These are phyloP conservation scores for Plectropomus leopardus DNA, from an alignment of 2,113 vertebrate species.

Conservation along the genomic window DNA sequence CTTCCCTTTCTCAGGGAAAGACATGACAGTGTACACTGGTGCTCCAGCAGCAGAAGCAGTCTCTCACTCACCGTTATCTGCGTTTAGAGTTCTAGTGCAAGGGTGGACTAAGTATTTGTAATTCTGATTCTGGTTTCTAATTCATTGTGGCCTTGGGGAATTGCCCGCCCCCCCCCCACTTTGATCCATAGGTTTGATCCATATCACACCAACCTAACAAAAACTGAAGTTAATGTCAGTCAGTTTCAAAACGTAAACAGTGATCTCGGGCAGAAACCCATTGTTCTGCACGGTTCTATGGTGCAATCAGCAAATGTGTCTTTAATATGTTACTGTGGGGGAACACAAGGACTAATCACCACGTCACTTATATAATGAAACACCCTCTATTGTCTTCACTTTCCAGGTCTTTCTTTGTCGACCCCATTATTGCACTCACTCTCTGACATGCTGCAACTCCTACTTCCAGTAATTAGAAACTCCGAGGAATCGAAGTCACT, in stretches of 20 bases:
- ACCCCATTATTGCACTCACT: slow-evolving; percentile 47
- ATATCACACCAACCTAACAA: slow-evolving; percentile 18
- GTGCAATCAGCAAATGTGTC: slow-evolving; percentile 16
- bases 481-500: slow-evolving; percentile 47
- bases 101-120: no score
- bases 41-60: no score
- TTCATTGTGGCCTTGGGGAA: no score
- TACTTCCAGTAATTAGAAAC: slow-evolving; percentile 61
- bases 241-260: slow-evolving; percentile 18
- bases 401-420: slow-evolving; percentile 32
- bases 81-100: no score
- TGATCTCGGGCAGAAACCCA: slow-evolving; percentile 2
- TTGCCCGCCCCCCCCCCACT: no score
- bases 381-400: slow-evolving; percentile 63
- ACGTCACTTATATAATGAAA: slow-evolving; percentile 66
- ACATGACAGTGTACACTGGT: no score
- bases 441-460: slow-evolving; percentile 39
- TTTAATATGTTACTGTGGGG: slow-evolving; percentile 10
- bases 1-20: no score
- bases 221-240: slow-evolving; percentile 6
- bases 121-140: no score
- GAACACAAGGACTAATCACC: slow-evolving; percentile 38
- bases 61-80: no score
- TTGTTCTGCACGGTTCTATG: not conserved
- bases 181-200: no score